Evolutionary conservation across 2,113 vertebrate species (phyloP).

Genomic region (Ammospiza caudacuta): DNA sequence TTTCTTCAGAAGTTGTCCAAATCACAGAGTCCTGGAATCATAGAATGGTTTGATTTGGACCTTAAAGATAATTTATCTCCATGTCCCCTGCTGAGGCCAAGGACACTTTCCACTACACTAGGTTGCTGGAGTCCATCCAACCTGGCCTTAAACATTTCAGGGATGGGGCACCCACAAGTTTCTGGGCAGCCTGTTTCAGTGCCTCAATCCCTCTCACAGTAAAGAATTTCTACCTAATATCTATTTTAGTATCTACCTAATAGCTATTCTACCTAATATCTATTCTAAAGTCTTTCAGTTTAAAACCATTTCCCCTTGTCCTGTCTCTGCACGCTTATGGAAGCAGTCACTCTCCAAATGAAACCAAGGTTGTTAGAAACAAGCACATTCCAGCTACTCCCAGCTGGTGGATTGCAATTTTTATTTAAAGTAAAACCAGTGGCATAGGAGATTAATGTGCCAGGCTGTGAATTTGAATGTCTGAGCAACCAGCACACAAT

Average conservation of each 20-base stretch:
- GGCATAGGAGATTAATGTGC: not conserved
- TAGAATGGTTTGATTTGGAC: not conserved
- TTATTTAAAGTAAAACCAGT: not conserved
- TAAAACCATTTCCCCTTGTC: not conserved
- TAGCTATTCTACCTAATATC: too few relatives aligned
- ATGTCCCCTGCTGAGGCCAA: not conserved
- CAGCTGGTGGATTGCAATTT: not conserved
- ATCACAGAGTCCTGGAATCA: not conserved
- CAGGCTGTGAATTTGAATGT: not conserved
- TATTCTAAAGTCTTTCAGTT: not conserved
- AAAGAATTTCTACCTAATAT: not conserved
- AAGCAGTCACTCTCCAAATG: not conserved
- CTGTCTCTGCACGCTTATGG: rapidly evolving
- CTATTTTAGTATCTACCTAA: too few relatives aligned
- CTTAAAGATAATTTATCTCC: not conserved
- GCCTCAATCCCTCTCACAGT: not conserved
- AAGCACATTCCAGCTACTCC: not conserved
- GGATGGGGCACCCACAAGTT: not conserved
- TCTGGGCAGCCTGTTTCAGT: not conserved
- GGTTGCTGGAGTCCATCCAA: not conserved
- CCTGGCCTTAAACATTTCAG: not conserved
- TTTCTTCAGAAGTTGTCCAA: not conserved
- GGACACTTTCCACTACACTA: too few relatives aligned
- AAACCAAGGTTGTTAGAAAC: not conserved
- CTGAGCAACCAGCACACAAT: not conserved